These are phyloP conservation scores for Pygocentrus nattereri DNA, from an alignment of 2,797 vertebrate species.

Conservation along the genomic window DNA sequence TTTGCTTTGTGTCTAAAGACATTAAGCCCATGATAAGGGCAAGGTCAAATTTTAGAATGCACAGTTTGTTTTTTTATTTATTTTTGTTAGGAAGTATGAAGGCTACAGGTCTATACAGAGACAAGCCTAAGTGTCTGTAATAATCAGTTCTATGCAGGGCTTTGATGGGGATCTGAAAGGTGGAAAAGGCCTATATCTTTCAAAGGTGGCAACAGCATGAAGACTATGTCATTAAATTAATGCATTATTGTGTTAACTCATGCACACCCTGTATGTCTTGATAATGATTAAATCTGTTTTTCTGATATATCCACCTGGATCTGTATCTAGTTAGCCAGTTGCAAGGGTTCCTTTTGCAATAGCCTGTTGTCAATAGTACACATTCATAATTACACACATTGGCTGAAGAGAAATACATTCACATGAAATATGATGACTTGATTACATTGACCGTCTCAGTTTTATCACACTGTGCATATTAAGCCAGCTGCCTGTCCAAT, in stretches of 20 bases:
- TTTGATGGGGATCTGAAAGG: too few relatives aligned
- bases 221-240: too few relatives aligned
- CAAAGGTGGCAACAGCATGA: too few relatives aligned
- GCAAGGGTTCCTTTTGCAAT: neutral
- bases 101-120: neutral
- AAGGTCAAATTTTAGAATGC: conserved; percentile 41
- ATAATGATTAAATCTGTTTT: too few relatives aligned
- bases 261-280: too few relatives aligned
- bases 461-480: too few relatives aligned
- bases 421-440: neutral
- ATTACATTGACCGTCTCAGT: too few relatives aligned
- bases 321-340: too few relatives aligned
- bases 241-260: too few relatives aligned
- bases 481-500: too few relatives aligned
- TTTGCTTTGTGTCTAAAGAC: conserved; percentile 52
- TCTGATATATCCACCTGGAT: too few relatives aligned
- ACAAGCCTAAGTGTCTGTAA: neutral
- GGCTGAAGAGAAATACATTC: neutral
- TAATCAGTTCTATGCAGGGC: neutral
- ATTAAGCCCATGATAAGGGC: conserved; percentile 52
- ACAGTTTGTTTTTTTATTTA: conserved; percentile 15
- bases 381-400: neutral
- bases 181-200: too few relatives aligned
- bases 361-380: neutral
- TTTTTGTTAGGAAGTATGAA: neutral